phyloP scores from a whole-genome alignment of 1,140 invertebrate genomes.

The Antheraea mylitta region DNA sequence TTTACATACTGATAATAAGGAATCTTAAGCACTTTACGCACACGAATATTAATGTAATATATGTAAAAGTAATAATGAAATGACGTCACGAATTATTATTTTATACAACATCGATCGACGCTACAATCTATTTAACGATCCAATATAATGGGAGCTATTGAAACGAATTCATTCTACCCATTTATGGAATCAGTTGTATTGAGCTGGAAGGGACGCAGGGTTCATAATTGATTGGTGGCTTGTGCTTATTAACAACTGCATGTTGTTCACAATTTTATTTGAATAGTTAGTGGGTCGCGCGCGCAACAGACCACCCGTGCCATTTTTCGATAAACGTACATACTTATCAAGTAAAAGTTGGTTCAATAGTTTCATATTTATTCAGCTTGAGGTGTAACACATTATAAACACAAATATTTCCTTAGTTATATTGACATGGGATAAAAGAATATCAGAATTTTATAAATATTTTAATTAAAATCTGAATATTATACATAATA shows the following conservation, averaged over 20 bases:
- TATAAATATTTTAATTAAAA: too few species aligned
- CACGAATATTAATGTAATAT: slow-evolving; percentile 32
- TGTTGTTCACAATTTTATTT: slow-evolving; percentile 9
- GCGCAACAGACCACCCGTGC: slow-evolving; percentile 54
- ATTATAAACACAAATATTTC: background rate
- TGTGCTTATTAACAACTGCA: slow-evolving; percentile 5
- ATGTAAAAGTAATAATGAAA: slow-evolving; percentile 31
- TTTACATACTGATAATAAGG: background rate
- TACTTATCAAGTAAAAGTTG: slow-evolving; percentile 38
- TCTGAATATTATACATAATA: too few species aligned
- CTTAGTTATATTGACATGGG: too few species aligned
- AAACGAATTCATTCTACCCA: slow-evolving; percentile 39
- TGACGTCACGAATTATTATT: slow-evolving; percentile 65
- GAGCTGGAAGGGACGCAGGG: slow-evolving; percentile 30
- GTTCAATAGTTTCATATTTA: slow-evolving; percentile 31
- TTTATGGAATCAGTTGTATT: slow-evolving; percentile 10
- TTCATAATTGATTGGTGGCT: slow-evolving; percentile 41
- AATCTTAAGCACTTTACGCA: slow-evolving; percentile 43
- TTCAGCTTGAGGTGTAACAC: slow-evolving; percentile 21
- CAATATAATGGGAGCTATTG: slow-evolving; percentile 39
- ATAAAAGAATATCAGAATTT: too few species aligned
- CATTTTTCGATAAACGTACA: slow-evolving; percentile 37
- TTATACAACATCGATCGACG: slow-evolving; percentile 46
- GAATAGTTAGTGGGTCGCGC: slow-evolving; percentile 32
- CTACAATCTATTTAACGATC: slow-evolving; percentile 29